Conservation (phyloP, 2,888 invertebrate genomes). For the Lapara coniferarum region DNA sequence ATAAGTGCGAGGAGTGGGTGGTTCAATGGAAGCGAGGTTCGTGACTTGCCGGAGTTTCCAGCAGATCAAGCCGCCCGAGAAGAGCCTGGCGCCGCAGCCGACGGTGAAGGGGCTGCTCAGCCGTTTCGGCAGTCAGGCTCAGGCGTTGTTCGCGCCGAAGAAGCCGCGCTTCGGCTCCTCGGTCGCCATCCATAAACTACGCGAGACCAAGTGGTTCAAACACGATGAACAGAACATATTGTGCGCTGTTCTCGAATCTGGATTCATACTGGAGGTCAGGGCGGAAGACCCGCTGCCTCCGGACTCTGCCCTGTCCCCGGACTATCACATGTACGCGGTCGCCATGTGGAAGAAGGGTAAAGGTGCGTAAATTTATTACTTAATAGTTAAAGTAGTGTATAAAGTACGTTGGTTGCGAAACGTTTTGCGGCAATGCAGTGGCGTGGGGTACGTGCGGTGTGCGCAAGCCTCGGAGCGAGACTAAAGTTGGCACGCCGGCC, state of each 20-base stretch:
- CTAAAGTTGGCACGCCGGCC: constrained; percentile 57
- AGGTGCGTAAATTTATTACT: constrained; percentile 75
- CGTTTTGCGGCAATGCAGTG: constrained; percentile 46
- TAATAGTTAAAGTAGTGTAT: constrained; percentile 26
- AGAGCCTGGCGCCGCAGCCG: constrained; percentile 78
- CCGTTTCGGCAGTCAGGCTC: constrained; percentile 82
- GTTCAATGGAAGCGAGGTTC: constrained; percentile 84
- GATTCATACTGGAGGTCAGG: constrained; percentile 87
- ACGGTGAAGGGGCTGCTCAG: constrained; percentile 80
- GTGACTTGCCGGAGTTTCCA: constrained; percentile 82
- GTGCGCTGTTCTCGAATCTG: constrained; percentile 88
- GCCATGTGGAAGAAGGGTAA: constrained; percentile 88
- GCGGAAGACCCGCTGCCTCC: constrained; percentile 78
- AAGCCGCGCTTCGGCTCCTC: constrained; percentile 85
- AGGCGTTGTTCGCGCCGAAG: constrained; percentile 80
- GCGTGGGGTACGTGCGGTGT: constrained; percentile 53
- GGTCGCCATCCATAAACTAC: constrained; percentile 87
- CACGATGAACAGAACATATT: constrained; percentile 88
- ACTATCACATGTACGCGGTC: constrained; percentile 86
- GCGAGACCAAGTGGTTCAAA: constrained; percentile 90
- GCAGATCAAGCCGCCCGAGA: constrained; percentile 83
- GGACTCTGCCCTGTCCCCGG: constrained; percentile 75
- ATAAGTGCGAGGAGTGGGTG: constrained; percentile 69
- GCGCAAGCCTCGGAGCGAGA: constrained; percentile 51
- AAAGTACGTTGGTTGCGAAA: constrained; percentile 32